Evolutionary conservation across 2,888 invertebrate species (phyloP), one percentile per base, ranked within the genome.

Genomic region (Desoria tigrina): DNA sequence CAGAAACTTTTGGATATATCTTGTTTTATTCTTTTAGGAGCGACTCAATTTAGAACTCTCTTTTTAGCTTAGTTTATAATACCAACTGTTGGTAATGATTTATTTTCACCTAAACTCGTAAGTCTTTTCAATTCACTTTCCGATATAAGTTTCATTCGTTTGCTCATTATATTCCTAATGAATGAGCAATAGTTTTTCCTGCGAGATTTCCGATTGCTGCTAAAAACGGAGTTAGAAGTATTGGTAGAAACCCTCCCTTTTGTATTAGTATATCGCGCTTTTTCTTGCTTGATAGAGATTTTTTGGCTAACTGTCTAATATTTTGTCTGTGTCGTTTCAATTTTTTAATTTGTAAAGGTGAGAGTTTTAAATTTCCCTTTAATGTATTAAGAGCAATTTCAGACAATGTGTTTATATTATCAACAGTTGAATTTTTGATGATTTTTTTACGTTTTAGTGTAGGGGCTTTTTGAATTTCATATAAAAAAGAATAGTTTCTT

Each of bases 311-410:
- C 45, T 45, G 4, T 45, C 45, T 45, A 9, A 45, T 45, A 4
- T 4, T 9, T n/a, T 9, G 7, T 45, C 21, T 4, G 16, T 45
- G 6, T 45, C 21, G n/a, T 45, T 45, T n/a, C 4, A 45, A n/a
- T 21, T 45, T 4, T 18, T 45, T n/a, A 9, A n/a, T 45, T 45
- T 45, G 45, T 45, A 21, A 21, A 18, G n/a, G 18, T 9, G 18
- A 18, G 4, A 45, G 16, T 21, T 45, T 45, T 16, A 45, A 45
- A 21, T 45, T 45, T n/a, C 45, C 45, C 16, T 45, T 45, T 21
- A 45, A 45, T 4, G 45, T 45, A 16, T 45, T 45, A 4, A 45
- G 16, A 21, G 45, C 45, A 45, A 45, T 45, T 45, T 45, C 45
- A 9, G 45, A 45, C 4, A 45, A 9, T 9, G 45, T n/a, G 4